Evolutionary conservation across 2,113 vertebrate genomes (phyloP).

Genomic region (Ptyas mucosa): DNA sequence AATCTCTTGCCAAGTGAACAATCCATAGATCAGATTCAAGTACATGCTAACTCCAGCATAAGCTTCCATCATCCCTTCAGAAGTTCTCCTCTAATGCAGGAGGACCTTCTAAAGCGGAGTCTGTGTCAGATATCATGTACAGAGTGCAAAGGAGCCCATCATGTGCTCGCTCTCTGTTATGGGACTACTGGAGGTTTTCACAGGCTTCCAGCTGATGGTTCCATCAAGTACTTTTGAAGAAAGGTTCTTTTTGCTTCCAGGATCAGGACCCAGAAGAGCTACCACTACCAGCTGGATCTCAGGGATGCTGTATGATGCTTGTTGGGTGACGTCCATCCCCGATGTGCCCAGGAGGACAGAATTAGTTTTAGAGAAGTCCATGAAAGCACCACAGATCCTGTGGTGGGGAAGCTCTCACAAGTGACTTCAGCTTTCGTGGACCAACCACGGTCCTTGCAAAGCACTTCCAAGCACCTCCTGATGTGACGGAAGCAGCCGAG

Average conservation of each 20-base stretch:
- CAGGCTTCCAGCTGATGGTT: neutral
- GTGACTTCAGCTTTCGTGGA: rapidly evolving
- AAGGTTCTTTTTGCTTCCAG: neutral
- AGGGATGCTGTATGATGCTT: neutral
- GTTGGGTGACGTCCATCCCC: no score
- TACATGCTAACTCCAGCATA: neutral
- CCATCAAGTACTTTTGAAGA: neutral
- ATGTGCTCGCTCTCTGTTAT: neutral
- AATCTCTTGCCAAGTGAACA: neutral
- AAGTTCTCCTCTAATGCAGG: neutral
- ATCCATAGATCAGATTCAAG: neutral
- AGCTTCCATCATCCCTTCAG: neutral
- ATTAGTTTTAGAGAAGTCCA: no score
- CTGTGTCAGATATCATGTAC: neutral
- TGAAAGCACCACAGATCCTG: no score
- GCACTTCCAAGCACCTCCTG: rapidly evolving
- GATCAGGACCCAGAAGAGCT: neutral
- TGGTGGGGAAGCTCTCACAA: rapidly evolving
- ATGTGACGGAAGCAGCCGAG: neutral
- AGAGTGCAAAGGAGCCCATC: neutral
- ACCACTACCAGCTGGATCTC: neutral
- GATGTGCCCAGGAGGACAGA: neutral
- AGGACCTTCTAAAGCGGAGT: neutral
- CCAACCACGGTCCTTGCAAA: rapidly evolving
- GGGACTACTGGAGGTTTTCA: neutral